Evolutionary conservation across 2,888 invertebrate species (phyloP).

Genomic region (Oscheius sp.): DNA sequence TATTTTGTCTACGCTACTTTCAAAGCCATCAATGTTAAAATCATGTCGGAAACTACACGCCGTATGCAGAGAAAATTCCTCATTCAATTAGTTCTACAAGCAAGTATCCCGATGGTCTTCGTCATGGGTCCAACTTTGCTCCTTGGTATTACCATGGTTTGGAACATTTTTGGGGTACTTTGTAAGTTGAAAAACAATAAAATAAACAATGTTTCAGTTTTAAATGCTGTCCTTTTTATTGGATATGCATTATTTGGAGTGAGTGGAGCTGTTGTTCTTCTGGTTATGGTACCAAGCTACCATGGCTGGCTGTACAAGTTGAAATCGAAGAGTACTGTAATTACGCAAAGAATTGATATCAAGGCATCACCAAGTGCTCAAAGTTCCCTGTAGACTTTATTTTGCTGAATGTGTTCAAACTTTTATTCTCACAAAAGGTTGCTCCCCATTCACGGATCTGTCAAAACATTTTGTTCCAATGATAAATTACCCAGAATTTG

Average conservation of each 20-base stretch:
- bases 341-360: no score
- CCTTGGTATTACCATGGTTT: background rate
- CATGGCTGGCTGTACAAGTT: background rate
- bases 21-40: background rate
- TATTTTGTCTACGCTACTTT: background rate
- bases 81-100: background rate
- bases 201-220: background rate
- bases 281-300: background rate
- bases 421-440: no score
- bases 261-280: background rate
- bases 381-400: no score
- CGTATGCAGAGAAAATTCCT: constrained; percentile 3
- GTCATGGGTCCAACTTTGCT: background rate
- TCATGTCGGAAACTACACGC: background rate
- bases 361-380: no score
- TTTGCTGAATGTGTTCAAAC: no score
- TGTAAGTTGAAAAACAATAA: background rate
- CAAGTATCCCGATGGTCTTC: background rate
- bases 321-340: no score
- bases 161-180: background rate
- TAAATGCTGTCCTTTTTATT: background rate
- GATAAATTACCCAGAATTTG: no score
- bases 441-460: no score
- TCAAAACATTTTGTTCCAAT: no score
- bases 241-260: background rate